These are phyloP conservation scores for Leucoma salicis DNA, from an alignment of 2,888 invertebrate genomes.

Conservation along the genomic window DNA sequence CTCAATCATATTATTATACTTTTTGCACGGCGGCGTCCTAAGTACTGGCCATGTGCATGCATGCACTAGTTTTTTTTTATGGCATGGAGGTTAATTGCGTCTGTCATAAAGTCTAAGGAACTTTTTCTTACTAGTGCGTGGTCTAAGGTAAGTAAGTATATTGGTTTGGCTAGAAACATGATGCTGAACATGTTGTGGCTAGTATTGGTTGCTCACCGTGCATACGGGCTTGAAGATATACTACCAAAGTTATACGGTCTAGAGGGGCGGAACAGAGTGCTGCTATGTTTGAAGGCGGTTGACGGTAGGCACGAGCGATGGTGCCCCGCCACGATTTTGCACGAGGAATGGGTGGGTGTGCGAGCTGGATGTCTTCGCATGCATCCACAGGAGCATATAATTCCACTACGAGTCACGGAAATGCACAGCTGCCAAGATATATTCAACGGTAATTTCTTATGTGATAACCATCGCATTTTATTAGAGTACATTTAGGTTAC, in stretches of 20 bases:
- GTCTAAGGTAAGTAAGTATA: too few species aligned
- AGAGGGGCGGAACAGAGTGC: constrained; percentile 17
- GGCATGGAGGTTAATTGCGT: too few species aligned
- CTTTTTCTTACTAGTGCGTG: too few species aligned
- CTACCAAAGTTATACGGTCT: constrained; percentile 25
- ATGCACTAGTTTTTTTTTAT: too few species aligned
- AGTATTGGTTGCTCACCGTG: constrained; percentile 6
- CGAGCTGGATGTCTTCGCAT: constrained; percentile 28
- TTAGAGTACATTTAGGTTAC: too few species aligned
- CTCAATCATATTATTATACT: too few species aligned
- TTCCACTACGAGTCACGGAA: constrained; percentile 8
- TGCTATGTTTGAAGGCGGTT: constrained; percentile 20
- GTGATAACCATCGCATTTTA: too few species aligned
- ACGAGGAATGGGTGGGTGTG: constrained; percentile 36
- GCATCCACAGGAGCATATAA: constrained; percentile 6
- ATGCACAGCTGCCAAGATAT: constrained; percentile 19
- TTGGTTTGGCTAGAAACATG: too few species aligned
- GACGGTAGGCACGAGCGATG: constrained; percentile 11
- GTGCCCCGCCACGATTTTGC: constrained; percentile 35
- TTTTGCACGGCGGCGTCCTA: too few species aligned
- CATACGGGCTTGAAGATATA: constrained; percentile 14
- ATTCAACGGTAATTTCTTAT: constrained; percentile 14
- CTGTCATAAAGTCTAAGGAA: too few species aligned
- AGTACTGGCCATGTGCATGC: too few species aligned
- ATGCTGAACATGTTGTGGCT: constrained; percentile 14